Evolutionary conservation across 2,888 invertebrate genomes (phyloP), one percentile per base, ranked within the genome.

Genomic region (Watsonalla binaria): DNA sequence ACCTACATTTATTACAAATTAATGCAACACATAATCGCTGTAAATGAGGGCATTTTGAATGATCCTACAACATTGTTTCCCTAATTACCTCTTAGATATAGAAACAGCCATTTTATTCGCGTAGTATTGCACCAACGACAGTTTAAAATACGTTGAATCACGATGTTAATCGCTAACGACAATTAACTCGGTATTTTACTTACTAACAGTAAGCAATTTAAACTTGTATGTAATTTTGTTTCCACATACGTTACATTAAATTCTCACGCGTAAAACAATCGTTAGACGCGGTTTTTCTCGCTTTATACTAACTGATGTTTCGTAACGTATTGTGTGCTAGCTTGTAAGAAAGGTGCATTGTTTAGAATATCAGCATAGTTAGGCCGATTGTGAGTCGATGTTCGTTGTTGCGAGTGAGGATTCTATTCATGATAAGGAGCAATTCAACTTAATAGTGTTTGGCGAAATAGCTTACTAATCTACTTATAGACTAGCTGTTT

Each of bases 261-360:
- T 85, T 88, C 88, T 74, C 88, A 87, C 85, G 80, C 68, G 66
- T 15, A 50, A 52, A 79, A 84, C 83, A 86, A 81, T 79, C 61
- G 65, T 58, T 60, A 68, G 65, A 61, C 66, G 64, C 65, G 67
- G 76, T 82, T 86, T 88, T 87, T 84, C 78, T 70, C 76, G 73
- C 69, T 77, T 82, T 86, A 86, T 86, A n/a, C n/a, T n/a, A 82
- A 80, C 75, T 77, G 78, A 75, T 70, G 72, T 89, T 81, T 86
- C 82, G 86, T 86, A 88, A 89, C 78, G 70, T 72, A 82, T 82
- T 84, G 86, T 81, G 61, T 68, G 59, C 59, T 61, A 56, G 55
- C 60, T 54, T 59, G 65, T 65, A 68, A 68, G 72, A 70, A 74
- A 69, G 53, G 37, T 56, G 66, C 68, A 81, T 83, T 81, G 84